Evolutionary conservation across 2,888 invertebrate species (phyloP).

Genomic region (Dryococelus australis): DNA sequence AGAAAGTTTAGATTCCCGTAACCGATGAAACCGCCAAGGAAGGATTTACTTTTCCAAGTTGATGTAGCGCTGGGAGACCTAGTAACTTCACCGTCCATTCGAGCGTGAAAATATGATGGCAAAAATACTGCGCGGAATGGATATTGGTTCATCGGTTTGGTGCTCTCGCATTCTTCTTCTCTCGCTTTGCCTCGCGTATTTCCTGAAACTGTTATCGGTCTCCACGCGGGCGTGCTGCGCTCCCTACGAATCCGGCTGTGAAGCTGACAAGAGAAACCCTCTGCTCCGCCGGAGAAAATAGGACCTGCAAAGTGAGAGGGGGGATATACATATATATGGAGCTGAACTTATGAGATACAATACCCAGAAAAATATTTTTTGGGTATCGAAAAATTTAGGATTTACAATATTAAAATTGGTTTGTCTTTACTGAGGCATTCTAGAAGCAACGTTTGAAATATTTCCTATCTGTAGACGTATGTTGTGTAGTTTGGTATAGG

Average conservation of each 20-base stretch:
- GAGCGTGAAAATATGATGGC: neutral
- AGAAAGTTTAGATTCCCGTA: neutral
- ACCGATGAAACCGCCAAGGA: neutral
- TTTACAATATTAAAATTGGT: too few species aligned
- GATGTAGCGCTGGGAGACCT: neutral
- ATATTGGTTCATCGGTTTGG: neutral
- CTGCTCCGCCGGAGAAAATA: neutral
- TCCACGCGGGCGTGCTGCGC: neutral
- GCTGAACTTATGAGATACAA: too few species aligned
- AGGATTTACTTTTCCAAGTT: neutral
- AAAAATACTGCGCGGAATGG: neutral
- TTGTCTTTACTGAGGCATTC: too few species aligned
- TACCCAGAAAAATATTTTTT: too few species aligned
- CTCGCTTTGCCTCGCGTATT: neutral
- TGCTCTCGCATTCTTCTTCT: neutral
- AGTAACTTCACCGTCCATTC: neutral
- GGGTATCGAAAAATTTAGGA: too few species aligned
- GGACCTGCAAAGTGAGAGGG: too few species aligned
- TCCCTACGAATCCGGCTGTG: neutral
- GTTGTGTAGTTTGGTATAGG: too few species aligned
- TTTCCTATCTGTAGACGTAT: too few species aligned
- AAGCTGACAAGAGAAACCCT: neutral
- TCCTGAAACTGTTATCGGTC: neutral
- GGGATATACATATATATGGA: too few species aligned
- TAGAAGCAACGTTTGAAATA: too few species aligned